phyloP scores from a whole-genome alignment of 2,113 vertebrate genomes.

The Eudyptes chrysolophus region DNA sequence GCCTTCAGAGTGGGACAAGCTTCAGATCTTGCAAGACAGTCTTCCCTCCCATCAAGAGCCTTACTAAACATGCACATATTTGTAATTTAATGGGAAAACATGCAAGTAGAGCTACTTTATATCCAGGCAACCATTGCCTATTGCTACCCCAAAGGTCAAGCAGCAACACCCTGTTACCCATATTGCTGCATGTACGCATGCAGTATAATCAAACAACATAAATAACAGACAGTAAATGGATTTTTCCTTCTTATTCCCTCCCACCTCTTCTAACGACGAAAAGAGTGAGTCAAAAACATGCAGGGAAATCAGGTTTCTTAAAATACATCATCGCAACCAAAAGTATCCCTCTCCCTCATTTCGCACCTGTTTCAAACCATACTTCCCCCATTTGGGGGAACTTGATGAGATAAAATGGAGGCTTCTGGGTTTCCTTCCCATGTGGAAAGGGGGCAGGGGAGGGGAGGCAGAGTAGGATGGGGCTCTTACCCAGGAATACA shows the following conservation, averaged over 20 bases:
- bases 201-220: neutral
- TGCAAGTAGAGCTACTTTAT: neutral
- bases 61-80: neutral
- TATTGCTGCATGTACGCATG: neutral
- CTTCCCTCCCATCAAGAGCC: neutral
- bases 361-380: neutral
- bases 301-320: neutral
- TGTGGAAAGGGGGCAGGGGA: neutral
- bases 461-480: neutral
- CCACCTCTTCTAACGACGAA: neutral
- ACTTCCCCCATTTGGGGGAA: neutral
- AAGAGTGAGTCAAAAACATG: neutral
- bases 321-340: neutral
- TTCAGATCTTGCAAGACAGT: neutral
- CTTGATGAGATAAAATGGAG: neutral
- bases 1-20: neutral
- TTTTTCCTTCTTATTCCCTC: neutral
- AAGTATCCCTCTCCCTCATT: neutral
- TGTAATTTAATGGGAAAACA: neutral
- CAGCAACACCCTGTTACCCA: neutral
- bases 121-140: neutral
- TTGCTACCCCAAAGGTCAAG: neutral
- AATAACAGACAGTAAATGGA: neutral
- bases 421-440: neutral
- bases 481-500: constrained; percentile 83